A percentile compares a stretch with the other conserved stretches of the same genome.
Conservation (phyloP, 2,888 invertebrate species). For the Oxyteleia sp. region DNA sequence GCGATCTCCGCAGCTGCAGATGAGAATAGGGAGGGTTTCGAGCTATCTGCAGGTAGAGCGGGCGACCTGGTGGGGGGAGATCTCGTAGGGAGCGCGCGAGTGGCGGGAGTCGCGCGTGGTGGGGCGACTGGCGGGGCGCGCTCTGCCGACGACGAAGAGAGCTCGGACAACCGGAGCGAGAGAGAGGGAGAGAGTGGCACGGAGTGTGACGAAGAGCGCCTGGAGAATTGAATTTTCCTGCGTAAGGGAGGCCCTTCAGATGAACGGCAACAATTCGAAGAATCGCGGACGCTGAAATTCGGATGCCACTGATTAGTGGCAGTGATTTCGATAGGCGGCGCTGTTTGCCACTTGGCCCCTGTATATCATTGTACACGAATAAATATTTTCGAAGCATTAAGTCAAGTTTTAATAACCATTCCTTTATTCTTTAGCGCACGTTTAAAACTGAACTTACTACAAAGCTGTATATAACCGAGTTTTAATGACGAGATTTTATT, state of each 20-base stretch:
- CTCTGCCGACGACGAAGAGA: constrained; percentile 30
- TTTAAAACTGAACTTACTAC: no score
- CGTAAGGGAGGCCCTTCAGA: constrained; percentile 58
- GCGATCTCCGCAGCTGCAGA: constrained; percentile 58
- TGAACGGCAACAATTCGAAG: constrained; percentile 61
- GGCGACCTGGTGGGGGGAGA: constrained; percentile 17
- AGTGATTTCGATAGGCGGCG: constrained; percentile 13
- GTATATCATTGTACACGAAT: background rate
- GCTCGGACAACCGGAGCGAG: constrained; percentile 13
- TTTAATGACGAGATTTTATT: no score
- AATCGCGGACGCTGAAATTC: constrained; percentile 42
- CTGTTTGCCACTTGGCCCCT: background rate
- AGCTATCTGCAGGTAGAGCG: constrained; percentile 58
- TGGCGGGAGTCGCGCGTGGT: constrained; percentile 35
- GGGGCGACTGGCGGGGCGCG: constrained; percentile 28
- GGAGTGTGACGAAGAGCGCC: constrained; percentile 55
- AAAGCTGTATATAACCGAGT: no score
- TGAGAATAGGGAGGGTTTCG: constrained; percentile 50
- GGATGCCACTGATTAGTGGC: constrained; percentile 16
- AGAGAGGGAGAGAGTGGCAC: constrained; percentile 3
- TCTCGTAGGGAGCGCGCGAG: constrained; percentile 4
- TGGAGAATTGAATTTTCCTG: constrained; percentile 74
- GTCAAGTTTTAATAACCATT: no score
- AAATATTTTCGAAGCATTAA: no score
- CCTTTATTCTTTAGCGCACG: no score